Base-by-base conservation (phyloP, 2,113 vertebrate genomes). In the Gymnarchus niloticus region DNA sequence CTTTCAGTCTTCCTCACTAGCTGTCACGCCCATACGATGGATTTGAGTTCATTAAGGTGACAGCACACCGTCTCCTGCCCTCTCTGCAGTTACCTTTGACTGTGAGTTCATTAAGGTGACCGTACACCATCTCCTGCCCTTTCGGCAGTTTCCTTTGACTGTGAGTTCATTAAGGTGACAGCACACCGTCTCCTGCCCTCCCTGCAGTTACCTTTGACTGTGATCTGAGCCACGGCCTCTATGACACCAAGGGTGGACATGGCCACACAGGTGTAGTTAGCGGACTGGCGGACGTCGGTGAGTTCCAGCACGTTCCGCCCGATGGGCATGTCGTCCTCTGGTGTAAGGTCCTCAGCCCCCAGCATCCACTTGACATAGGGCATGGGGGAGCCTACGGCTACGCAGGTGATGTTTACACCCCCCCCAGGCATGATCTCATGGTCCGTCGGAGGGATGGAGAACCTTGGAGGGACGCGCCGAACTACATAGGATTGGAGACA, bases 351-450 rank as follows among this genome's bases (percentile, higher is more conserved):
- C 92, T 99, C 98, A 3, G 97, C 95, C 88, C 98, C 98, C 84
- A 99, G 93, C 98, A 99, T 99, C 98, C 98, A 99, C 91, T 99
- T 99, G 86, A 99, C 98, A 88, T 99, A 99, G 8, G 98, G 98
- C 98, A 99, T 99, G 78, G 98, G 98, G 83, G 98, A 98, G 84
- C 98, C 98, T 88, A 99, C 97, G 0, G 98, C 98, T 92, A 99
- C 97, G 85, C 98, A 99, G 14, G 98, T 98, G 93, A 99, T 99
- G 93, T 99, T 99, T 90, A 99, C 96, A 49, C 96, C 98, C 84
- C 98, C 98, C 85, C 98, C 98, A 80, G 98, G 98, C 97, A 99
- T 99, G 91, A 99, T 99, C 94, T 99, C 98, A 85, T 98, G 97
- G 94, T 99, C 98, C 46, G 97, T 97, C 0, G 98, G 98, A 76